phyloP scores from a whole-genome alignment of 1,140 invertebrate species.

The Druon quercuslanigerum region DNA sequence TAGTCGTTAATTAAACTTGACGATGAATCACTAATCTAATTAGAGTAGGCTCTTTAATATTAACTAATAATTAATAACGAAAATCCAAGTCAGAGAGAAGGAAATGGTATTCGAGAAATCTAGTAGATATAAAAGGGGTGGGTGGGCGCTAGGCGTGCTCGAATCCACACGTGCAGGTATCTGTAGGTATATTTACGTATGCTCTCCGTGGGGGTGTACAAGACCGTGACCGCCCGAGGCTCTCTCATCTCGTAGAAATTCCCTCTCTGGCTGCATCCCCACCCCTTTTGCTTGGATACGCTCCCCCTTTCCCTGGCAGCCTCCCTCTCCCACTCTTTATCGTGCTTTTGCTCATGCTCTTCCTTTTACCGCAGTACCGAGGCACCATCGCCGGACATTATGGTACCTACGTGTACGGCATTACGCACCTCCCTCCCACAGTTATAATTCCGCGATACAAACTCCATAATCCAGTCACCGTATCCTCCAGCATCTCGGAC shows the following conservation, averaged over 20 bases:
- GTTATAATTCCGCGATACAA: slow-evolving; percentile 68
- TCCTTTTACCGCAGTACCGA: background rate
- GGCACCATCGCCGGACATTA: slow-evolving; percentile 56
- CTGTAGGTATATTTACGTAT: slow-evolving; percentile 48
- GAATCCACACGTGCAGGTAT: slow-evolving; percentile 48
- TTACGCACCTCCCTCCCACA: slow-evolving; percentile 55
- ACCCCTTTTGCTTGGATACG: slow-evolving; percentile 49
- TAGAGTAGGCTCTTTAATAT: background rate
- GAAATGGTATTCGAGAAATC: slow-evolving; percentile 56
- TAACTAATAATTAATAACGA: background rate
- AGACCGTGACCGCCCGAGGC: slow-evolving; percentile 60
- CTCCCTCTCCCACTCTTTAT: slow-evolving; percentile 37
- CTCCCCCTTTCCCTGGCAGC: slow-evolving; percentile 47
- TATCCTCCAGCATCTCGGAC: slow-evolving; percentile 57
- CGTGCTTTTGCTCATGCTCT: background rate
- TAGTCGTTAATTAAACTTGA: background rate
- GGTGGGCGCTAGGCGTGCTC: slow-evolving; percentile 38
- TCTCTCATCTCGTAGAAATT: slow-evolving; percentile 59
- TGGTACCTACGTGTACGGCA: slow-evolving; percentile 60
- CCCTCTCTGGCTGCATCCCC: slow-evolving; percentile 39
- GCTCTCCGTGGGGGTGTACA: slow-evolving; percentile 50
- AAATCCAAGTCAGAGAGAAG: background rate
- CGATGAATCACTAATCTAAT: background rate
- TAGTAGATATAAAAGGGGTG: slow-evolving; percentile 55
- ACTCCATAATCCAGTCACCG: slow-evolving; percentile 70